These are phyloP conservation scores for Falco cherrug DNA, from an alignment of 2,797 vertebrate species.

Conservation along the genomic window DNA sequence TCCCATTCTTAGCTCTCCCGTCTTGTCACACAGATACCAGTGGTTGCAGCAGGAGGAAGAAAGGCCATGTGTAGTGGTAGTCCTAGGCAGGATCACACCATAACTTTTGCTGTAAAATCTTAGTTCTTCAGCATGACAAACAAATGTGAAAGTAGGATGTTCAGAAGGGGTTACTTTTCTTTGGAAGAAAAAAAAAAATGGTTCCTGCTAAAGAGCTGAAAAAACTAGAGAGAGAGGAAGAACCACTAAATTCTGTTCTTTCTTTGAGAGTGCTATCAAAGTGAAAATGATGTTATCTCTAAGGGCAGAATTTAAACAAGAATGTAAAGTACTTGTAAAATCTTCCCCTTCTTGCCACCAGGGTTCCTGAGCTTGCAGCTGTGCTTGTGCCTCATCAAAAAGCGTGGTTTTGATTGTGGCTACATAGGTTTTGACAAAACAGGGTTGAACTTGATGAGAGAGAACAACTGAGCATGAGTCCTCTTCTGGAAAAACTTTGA, in stretches of 20 bases:
- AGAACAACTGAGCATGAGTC: background rate
- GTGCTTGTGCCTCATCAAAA: background rate
- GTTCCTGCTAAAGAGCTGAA: background rate
- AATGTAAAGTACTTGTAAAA: background rate
- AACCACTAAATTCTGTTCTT: background rate
- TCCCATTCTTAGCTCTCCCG: background rate
- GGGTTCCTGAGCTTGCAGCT: background rate
- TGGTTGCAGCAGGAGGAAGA: background rate
- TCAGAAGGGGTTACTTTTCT: background rate
- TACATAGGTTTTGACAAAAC: background rate
- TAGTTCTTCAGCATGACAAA: background rate
- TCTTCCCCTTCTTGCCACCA: background rate
- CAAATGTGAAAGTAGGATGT: background rate
- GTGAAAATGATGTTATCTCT: background rate
- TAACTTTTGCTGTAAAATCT: background rate
- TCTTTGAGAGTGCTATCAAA: background rate
- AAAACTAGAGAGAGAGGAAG: background rate
- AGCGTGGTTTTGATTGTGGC: background rate
- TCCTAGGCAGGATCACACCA: background rate
- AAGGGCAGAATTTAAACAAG: background rate
- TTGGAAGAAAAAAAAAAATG: background rate
- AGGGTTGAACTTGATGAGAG: background rate
- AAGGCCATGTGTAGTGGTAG: background rate
- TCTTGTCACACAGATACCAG: background rate
- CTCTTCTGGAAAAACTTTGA: background rate